These are phyloP conservation scores for Steinernema khuongi DNA, from an alignment of 1,140 invertebrate species.

Conservation along the genomic window DNA sequence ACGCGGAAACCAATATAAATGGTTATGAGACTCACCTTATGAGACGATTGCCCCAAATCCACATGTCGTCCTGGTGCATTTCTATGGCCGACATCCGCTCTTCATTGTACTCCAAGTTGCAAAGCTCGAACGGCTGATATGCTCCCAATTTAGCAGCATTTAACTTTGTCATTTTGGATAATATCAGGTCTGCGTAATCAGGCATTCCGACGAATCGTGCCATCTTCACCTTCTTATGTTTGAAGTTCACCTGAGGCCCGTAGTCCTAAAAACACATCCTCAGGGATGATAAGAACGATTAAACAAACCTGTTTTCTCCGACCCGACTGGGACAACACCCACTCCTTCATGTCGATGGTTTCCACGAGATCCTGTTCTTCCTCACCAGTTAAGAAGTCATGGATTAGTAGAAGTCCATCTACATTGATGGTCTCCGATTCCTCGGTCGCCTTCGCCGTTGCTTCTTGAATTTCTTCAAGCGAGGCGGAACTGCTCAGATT, in stretches of 20 bases:
- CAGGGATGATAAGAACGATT: neutral
- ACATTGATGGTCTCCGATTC: slow-evolving; percentile 27
- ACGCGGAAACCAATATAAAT: slow-evolving; percentile 71
- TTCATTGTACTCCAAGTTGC: slow-evolving; percentile 85
- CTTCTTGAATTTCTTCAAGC: slow-evolving; percentile 26
- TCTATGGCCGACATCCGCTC: slow-evolving; percentile 85
- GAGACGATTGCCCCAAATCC: slow-evolving; percentile 96
- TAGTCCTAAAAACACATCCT: slow-evolving; percentile 69
- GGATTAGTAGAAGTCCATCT: slow-evolving; percentile 40
- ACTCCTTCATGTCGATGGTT: slow-evolving; percentile 74
- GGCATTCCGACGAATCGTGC: slow-evolving; percentile 80
- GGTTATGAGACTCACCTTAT: slow-evolving; percentile 72
- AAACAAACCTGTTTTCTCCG: slow-evolving; percentile 75
- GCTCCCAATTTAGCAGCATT: slow-evolving; percentile 32
- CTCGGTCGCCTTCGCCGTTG: neutral
- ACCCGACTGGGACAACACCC: slow-evolving; percentile 89
- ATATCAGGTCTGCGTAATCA: slow-evolving; percentile 72
- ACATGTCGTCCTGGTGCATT: slow-evolving; percentile 94
- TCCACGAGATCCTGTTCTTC: slow-evolving; percentile 70
- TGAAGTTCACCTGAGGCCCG: slow-evolving; percentile 97
- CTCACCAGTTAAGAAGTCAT: slow-evolving; percentile 42
- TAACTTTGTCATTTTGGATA: slow-evolving; percentile 65
- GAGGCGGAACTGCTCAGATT: slow-evolving; percentile 8
- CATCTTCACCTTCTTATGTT: slow-evolving; percentile 76
- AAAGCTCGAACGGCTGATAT: slow-evolving; percentile 87